Evolutionary conservation across 2,888 invertebrate species (phyloP).

Genomic region (Spisula solida): DNA sequence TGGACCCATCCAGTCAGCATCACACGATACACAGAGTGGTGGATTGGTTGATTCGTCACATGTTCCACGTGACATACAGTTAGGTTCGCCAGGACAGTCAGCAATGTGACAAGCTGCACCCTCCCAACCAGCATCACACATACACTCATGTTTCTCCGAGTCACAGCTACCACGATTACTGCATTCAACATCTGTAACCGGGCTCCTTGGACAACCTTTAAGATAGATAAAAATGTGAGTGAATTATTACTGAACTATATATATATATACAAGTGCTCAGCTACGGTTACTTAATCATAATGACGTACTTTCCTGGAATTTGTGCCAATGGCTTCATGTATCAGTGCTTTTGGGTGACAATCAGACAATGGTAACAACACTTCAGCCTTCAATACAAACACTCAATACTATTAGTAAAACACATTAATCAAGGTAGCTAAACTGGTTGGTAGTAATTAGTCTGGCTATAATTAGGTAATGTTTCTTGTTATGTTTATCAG

Average conservation of each 20-base stretch:
- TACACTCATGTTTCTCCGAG: conserved; percentile 73
- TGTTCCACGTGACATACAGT: conserved; percentile 75
- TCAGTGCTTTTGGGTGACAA: too few species aligned
- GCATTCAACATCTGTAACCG: conserved; percentile 73
- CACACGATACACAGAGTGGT: conserved; percentile 76
- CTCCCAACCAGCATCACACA: conserved; percentile 77
- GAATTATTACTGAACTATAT: not conserved
- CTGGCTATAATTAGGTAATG: too few species aligned
- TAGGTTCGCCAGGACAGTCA: conserved; percentile 78
- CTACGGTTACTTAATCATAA: too few species aligned
- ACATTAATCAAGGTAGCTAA: too few species aligned
- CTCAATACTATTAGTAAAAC: too few species aligned
- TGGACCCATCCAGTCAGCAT: conserved; percentile 78
- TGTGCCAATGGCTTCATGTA: too few species aligned
- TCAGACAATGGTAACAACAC: too few species aligned
- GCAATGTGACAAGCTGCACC: conserved; percentile 79
- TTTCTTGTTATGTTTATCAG: too few species aligned
- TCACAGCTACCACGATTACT: conserved; percentile 80
- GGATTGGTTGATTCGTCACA: conserved; percentile 75
- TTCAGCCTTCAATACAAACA: too few species aligned
- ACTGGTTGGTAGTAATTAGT: too few species aligned
- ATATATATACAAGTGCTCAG: not conserved
- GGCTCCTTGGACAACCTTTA: conserved; percentile 79
- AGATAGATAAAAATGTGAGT: not conserved
- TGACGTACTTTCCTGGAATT: too few species aligned